These are phyloP conservation scores for Rhea pennata DNA, from an alignment of 2,113 vertebrate species.

Conservation along the genomic window DNA sequence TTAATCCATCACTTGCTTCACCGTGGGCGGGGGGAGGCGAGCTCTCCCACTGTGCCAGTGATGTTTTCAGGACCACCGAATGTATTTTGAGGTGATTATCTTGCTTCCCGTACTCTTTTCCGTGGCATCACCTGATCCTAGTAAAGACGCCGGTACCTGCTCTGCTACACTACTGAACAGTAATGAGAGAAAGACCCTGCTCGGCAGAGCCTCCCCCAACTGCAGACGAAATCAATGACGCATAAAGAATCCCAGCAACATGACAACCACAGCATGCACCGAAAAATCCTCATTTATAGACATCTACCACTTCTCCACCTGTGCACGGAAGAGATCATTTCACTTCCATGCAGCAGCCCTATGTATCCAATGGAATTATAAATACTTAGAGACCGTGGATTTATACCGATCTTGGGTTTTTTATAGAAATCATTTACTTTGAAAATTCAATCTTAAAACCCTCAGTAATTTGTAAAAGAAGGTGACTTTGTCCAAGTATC, in stretches of 20 bases:
- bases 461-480: neutral
- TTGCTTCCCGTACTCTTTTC: neutral
- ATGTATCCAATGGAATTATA: neutral
- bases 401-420: neutral
- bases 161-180: neutral
- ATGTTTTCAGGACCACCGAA: no score
- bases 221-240: neutral
- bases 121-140: neutral
- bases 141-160: neutral
- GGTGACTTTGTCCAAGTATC: neutral
- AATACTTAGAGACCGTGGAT: neutral
- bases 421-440: neutral
- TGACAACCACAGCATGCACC: neutral
- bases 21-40: no score
- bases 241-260: neutral
- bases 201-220: neutral
- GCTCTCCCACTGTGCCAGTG: no score
- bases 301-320: neutral
- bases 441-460: neutral
- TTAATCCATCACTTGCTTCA: neutral
- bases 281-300: neutral
- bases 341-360: neutral
- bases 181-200: neutral
- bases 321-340: fast-evolving
- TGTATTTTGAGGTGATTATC: neutral